Evolutionary conservation across 2,113 vertebrate genomes (phyloP).

Genomic region (Nycticorax nycticorax): DNA sequence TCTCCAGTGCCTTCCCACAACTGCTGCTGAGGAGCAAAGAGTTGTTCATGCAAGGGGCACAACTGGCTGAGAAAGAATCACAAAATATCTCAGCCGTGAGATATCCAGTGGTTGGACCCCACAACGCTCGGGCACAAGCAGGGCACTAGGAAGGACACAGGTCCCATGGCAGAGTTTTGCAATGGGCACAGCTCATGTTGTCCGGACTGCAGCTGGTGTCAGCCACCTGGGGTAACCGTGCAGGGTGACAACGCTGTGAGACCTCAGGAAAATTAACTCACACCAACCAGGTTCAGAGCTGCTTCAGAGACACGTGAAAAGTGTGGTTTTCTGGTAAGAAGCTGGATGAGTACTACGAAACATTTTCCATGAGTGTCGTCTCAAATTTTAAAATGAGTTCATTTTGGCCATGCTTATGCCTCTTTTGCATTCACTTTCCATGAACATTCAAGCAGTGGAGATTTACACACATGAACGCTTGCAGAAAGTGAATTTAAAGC

Average conservation of each 20-base stretch:
- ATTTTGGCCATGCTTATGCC: neutral
- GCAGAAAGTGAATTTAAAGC: conserved; percentile 10
- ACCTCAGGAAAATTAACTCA: neutral
- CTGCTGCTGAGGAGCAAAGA: neutral
- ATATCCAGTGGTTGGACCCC: neutral
- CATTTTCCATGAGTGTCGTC: neutral
- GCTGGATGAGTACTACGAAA: neutral
- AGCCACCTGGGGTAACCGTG: neutral
- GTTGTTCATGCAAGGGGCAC: neutral
- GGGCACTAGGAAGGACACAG: neutral
- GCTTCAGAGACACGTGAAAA: neutral
- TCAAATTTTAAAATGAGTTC: conserved; percentile 11
- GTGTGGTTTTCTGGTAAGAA: neutral
- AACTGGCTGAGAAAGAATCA: neutral
- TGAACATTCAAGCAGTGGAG: neutral
- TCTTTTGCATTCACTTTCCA: conserved; percentile 17
- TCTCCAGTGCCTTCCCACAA: neutral
- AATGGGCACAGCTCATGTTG: neutral
- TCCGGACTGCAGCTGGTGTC: neutral
- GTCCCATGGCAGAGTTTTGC: neutral
- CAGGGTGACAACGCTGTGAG: fast-evolving
- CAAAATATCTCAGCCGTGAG: neutral
- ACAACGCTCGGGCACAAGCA: fast-evolving
- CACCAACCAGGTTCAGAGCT: neutral
- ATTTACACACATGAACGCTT: neutral